A percentile compares a stretch with the other conserved stretches of the same genome.
Conservation (phyloP, 2,888 invertebrate species). For the Brenthis ino region DNA sequence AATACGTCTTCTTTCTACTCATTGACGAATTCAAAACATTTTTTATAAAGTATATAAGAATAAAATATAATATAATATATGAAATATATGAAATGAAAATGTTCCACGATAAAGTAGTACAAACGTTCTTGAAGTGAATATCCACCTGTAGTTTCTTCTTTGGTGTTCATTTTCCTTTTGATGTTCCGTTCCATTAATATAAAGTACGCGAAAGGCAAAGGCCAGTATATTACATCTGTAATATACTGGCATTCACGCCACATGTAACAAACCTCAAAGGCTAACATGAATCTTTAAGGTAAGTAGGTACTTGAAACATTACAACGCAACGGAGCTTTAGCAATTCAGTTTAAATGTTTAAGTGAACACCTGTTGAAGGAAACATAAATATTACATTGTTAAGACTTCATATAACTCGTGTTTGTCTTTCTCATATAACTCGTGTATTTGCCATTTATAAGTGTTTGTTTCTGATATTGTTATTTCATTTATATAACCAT, state of each 20-base stretch:
- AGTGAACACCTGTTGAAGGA: constrained; percentile 37
- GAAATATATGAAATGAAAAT: background rate
- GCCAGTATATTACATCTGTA: background rate
- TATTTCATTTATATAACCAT: constrained; percentile 6
- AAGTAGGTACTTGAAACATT: constrained; percentile 29
- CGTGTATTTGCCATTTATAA: background rate
- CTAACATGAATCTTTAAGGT: constrained; percentile 30
- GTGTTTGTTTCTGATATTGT: constrained; percentile 11
- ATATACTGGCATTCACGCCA: constrained; percentile 32
- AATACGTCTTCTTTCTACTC: no score
- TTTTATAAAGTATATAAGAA: no score
- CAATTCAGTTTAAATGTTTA: constrained; percentile 22
- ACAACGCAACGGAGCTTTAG: constrained; percentile 24
- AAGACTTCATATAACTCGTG: constrained; percentile 4
- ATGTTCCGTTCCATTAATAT: constrained; percentile 34
- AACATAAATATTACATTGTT: constrained; percentile 32
- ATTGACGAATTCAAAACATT: no score
- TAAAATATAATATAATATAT: no score
- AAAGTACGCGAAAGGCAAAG: constrained; percentile 22
- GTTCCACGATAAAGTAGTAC: background rate
- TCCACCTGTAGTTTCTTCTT: constrained; percentile 27
- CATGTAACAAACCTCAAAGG: constrained; percentile 35
- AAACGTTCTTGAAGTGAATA: constrained; percentile 12
- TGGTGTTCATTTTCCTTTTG: constrained; percentile 32
- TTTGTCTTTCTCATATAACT: constrained; percentile 17